These are phyloP conservation scores for Phthorimaea operculella DNA, from an alignment of 1,140 invertebrate genomes.

Conservation along the genomic window DNA sequence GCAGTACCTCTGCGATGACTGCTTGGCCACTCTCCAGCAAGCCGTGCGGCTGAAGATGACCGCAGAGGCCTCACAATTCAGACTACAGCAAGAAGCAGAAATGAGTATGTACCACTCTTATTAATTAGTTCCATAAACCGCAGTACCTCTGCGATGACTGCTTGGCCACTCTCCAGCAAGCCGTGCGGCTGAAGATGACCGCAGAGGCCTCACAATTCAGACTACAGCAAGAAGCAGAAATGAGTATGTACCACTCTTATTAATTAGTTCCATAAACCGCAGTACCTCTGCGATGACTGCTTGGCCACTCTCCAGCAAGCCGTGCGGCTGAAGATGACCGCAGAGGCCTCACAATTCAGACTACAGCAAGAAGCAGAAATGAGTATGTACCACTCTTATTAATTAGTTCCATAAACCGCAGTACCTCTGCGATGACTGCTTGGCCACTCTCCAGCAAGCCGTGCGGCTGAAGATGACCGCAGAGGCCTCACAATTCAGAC, in stretches of 20 bases:
- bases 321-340: too few species aligned
- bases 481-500: constrained; percentile 25
- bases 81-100: too few species aligned
- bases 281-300: neutral
- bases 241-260: too few species aligned
- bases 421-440: constrained; percentile 23
- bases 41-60: too few species aligned
- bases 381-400: too few species aligned
- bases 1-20: neutral
- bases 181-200: too few species aligned
- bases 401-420: too few species aligned
- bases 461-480: constrained; percentile 22
- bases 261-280: too few species aligned
- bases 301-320: neutral
- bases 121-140: too few species aligned
- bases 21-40: neutral
- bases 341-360: neutral
- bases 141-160: neutral
- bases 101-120: too few species aligned
- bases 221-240: neutral
- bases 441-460: constrained; percentile 14
- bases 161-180: neutral
- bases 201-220: neutral
- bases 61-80: too few species aligned
- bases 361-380: neutral